phyloP scores from a whole-genome alignment of 2,797 vertebrate species.

The Onychomys leucogaster region DNA sequence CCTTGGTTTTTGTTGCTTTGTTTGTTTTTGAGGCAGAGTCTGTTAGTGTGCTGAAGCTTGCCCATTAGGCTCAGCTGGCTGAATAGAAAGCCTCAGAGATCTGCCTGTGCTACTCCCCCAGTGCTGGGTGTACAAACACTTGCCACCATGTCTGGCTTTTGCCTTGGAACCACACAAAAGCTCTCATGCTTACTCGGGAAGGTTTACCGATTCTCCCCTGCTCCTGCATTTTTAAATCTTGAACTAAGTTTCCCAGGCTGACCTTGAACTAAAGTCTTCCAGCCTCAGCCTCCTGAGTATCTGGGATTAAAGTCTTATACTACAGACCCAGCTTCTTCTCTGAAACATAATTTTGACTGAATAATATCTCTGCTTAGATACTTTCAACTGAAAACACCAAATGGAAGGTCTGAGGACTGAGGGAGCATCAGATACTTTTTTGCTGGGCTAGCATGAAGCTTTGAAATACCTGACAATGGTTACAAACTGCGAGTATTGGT shows the following conservation, averaged over 20 bases:
- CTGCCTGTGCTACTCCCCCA: background rate
- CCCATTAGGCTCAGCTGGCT: background rate
- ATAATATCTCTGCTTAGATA: background rate
- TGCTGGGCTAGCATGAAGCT: background rate
- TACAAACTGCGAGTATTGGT: background rate
- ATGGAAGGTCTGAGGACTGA: background rate
- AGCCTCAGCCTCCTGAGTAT: background rate
- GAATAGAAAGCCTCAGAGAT: background rate
- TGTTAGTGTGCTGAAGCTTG: background rate
- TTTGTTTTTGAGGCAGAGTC: background rate
- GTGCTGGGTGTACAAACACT: background rate
- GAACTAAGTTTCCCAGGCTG: background rate
- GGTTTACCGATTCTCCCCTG: background rate
- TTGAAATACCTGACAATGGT: constrained; percentile 10
- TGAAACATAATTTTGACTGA: background rate
- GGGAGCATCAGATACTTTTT: background rate
- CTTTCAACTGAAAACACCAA: background rate
- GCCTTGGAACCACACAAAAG: background rate
- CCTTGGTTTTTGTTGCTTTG: background rate
- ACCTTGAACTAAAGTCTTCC: background rate
- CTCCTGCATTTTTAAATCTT: background rate
- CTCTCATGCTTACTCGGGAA: background rate
- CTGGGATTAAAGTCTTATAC: background rate
- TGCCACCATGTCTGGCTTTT: background rate
- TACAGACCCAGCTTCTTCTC: background rate